phyloP scores from a whole-genome alignment of 2,797 vertebrate genomes.

The Spinibarbus caldwelli region DNA sequence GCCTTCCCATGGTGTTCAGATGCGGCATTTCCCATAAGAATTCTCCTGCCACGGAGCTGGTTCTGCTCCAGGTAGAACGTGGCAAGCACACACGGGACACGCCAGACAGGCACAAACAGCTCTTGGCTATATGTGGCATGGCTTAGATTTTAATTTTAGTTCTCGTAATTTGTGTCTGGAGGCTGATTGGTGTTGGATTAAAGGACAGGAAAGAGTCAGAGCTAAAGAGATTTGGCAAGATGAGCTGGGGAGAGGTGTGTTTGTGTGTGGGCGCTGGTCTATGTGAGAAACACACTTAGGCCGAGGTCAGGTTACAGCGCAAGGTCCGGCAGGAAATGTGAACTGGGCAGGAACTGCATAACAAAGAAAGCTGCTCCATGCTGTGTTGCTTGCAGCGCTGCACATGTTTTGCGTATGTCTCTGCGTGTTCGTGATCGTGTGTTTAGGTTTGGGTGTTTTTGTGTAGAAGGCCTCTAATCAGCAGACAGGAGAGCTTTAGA shows the following conservation, averaged over 20 bases:
- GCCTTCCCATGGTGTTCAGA: constrained; percentile 25
- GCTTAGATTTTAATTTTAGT: constrained; percentile 73
- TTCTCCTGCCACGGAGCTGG: constrained; percentile 30
- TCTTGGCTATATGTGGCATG: constrained; percentile 70
- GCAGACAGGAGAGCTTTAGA: constrained; percentile 73
- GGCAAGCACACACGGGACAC: constrained; percentile 23
- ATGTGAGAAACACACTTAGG: constrained; percentile 33
- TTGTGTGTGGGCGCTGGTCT: constrained; percentile 39
- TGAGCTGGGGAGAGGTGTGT: constrained; percentile 62
- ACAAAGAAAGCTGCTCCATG: constrained; percentile 28
- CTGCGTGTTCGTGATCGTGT: constrained; percentile 20
- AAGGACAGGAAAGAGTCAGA: constrained; percentile 71
- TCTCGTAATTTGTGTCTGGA: constrained; percentile 71
- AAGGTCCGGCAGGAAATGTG: constrained; percentile 40
- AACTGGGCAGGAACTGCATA: constrained; percentile 34
- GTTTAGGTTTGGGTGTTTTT: constrained; percentile 52
- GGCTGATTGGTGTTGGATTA: constrained; percentile 77
- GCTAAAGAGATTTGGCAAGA: constrained; percentile 72
- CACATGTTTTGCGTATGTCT: constrained; percentile 38
- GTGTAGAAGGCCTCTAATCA: constrained; percentile 74
- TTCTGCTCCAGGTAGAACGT: constrained; percentile 44
- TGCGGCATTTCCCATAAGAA: constrained; percentile 31
- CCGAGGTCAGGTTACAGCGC: constrained; percentile 32
- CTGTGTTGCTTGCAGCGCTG: constrained; percentile 8
- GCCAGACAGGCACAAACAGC: constrained; percentile 59